Base-by-base conservation (phyloP, 2,797 vertebrate species). In the Galaxias olidus region DNA sequence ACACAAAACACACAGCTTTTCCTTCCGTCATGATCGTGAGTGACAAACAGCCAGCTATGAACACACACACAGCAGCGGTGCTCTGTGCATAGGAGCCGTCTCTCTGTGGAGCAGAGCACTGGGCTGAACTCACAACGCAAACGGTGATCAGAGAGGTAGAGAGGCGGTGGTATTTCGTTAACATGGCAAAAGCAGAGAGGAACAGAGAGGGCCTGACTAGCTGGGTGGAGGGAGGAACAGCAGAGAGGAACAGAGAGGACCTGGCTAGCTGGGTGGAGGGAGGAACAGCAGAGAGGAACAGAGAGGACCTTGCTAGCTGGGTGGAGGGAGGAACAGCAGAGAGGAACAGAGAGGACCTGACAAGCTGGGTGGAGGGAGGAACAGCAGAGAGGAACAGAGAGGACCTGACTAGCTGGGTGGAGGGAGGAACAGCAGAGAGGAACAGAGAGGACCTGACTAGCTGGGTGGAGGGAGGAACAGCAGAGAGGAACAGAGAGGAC, bases 121-220 rank as follows among this genome's bases (percentile, higher is more conserved):
- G 2, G 30, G 30, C 30, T 30, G 30, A 30, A 30, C 30, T 30
- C 30, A 30, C n/a, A 30, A 30, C 30, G 6, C 30, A 30, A 30
- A 30, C 6, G 2, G 6, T 30, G 2, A 30, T 30, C 30, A 30
- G 30, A 30, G 30, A 2, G 30, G 30, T 30, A 2, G 6, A 30
- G 30, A 30, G 47, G 57, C 10, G n/a, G n/a, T n/a, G n/a, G n/a
- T n/a, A n/a, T 20, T 53, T 50, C 13, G 65, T 58, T 59, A 69
- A 55, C 9, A 59, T 61, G 8, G 56, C 62, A 65, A 60, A 65
- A 1, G 18, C 20, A 30, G 56, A 46, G 20, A 10, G 40, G 15
- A 12, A 52, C 41, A 56, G 15, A n/a, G 59, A 4, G 12, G 4
- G n/a, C 10, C 58, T 19, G 30, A 30, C 30, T 30, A 30, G 6